A percentile compares a stretch with the other conserved stretches of the same genome.
These are phyloP conservation scores for Thera obeliscata DNA, from an alignment of 2,888 invertebrate species.

Conservation along the genomic window DNA sequence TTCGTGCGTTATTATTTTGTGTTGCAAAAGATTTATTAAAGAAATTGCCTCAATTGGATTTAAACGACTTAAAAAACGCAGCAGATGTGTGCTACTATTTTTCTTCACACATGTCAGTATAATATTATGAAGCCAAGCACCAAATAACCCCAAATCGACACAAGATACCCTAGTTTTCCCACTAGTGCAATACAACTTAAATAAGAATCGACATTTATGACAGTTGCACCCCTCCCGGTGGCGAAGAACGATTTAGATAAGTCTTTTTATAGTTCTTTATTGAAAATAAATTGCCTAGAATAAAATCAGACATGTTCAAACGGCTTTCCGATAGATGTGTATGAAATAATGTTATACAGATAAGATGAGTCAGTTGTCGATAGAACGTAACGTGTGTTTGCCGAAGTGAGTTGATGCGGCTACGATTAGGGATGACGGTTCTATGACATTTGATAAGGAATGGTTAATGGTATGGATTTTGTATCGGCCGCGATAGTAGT, in stretches of 20 bases:
- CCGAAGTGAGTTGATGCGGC: constrained; percentile 42
- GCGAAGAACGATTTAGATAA: constrained; percentile 82
- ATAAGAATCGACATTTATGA: constrained; percentile 80
- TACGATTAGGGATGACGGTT: constrained; percentile 50
- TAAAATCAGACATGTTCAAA: constrained; percentile 81
- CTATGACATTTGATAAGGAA: constrained; percentile 44
- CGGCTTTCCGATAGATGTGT: constrained; percentile 83
- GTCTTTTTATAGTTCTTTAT: constrained; percentile 85
- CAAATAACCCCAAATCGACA: constrained; percentile 29
- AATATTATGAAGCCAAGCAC: constrained; percentile 22
- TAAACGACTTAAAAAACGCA: neutral
- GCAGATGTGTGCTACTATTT: constrained; percentile 14
- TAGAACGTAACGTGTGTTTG: constrained; percentile 64
- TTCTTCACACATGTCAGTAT: constrained; percentile 17
- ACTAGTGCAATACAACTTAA: constrained; percentile 70
- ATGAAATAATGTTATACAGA: constrained; percentile 80
- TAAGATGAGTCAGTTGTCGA: constrained; percentile 71
- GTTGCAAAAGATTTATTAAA: constrained; percentile 28
- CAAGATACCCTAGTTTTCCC: constrained; percentile 51
- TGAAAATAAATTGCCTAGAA: constrained; percentile 85
- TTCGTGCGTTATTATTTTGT: constrained; percentile 48
- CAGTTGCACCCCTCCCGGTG: constrained; percentile 71
- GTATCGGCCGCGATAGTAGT: neutral
- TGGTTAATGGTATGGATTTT: constrained; percentile 37
- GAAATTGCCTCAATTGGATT: neutral